Percentiles rank a stretch among this genome's conserved stretches.
Evolutionary conservation across 2,888 invertebrate species (phyloP).

Genomic region (Apeira syringaria): DNA sequence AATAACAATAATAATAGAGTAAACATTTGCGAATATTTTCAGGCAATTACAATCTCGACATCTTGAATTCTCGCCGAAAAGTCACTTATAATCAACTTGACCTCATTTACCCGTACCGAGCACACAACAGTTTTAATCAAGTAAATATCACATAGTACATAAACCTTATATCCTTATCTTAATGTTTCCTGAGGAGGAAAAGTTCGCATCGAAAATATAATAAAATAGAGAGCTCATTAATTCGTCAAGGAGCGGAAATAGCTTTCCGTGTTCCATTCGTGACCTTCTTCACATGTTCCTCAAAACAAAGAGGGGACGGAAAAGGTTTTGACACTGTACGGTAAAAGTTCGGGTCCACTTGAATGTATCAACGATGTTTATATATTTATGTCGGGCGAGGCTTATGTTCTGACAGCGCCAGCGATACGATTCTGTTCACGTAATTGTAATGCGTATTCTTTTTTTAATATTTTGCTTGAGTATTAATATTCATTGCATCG

Average conservation of each 20-base stretch:
- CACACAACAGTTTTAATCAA: no score
- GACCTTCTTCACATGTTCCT: slow-evolving; percentile 9
- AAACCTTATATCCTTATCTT: slow-evolving; percentile 12
- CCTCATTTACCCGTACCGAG: no score
- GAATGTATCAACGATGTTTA: slow-evolving; percentile 22
- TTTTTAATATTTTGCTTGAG: background rate
- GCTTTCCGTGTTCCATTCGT: slow-evolving; percentile 8
- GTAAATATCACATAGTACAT: no score
- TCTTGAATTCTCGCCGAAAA: no score
- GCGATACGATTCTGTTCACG: background rate
- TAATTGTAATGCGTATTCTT: no score
- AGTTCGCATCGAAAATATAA: slow-evolving; percentile 9
- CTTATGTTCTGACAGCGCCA: background rate
- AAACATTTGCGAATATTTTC: no score
- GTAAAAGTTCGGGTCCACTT: slow-evolving; percentile 20
- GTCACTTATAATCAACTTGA: no score
- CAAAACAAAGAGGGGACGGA: slow-evolving; percentile 19
- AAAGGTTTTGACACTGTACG: slow-evolving; percentile 21
- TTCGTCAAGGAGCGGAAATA: slow-evolving; percentile 16
- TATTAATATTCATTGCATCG: no score
- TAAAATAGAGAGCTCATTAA: slow-evolving; percentile 20
- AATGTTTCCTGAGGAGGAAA: slow-evolving; percentile 11
- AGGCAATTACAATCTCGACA: no score
- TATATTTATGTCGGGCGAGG: slow-evolving; percentile 5
- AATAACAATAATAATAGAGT: no score